Evolutionary conservation across 2,797 vertebrate genomes (phyloP).

Genomic region (Peromyscus attwateri): DNA sequence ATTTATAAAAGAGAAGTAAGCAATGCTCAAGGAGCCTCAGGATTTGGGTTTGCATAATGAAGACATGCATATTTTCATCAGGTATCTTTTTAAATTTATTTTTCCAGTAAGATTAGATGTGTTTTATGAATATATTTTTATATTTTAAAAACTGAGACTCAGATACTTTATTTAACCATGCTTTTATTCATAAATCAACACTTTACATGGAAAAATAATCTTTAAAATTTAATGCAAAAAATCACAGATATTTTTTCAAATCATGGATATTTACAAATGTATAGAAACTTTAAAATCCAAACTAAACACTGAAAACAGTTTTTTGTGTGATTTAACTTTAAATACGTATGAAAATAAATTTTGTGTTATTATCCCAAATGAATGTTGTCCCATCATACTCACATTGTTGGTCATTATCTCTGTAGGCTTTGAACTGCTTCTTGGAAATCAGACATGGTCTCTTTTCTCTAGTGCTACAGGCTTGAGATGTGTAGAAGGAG

Average conservation of each 20-base stretch:
- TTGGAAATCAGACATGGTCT: background rate
- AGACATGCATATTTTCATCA: background rate
- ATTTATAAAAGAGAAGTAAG: background rate
- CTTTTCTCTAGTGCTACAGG: background rate
- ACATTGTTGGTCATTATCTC: no score
- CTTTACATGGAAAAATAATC: background rate
- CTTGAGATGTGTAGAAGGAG: background rate
- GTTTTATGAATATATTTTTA: background rate
- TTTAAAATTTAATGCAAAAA: background rate
- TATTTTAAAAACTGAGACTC: background rate
- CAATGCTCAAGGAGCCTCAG: background rate
- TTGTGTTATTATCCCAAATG: background rate
- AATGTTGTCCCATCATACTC: accelerated
- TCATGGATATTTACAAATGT: background rate
- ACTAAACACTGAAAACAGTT: background rate
- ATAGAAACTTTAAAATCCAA: background rate
- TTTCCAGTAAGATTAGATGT: background rate
- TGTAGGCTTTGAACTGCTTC: background rate
- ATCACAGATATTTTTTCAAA: background rate
- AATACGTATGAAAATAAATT: background rate
- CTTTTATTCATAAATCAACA: background rate
- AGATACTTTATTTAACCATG: accelerated
- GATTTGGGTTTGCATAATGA: background rate
- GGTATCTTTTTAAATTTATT: background rate
- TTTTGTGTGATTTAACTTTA: background rate